phyloP scores from a whole-genome alignment of 2,797 vertebrate species.

The Bradypodion pumilum region DNA sequence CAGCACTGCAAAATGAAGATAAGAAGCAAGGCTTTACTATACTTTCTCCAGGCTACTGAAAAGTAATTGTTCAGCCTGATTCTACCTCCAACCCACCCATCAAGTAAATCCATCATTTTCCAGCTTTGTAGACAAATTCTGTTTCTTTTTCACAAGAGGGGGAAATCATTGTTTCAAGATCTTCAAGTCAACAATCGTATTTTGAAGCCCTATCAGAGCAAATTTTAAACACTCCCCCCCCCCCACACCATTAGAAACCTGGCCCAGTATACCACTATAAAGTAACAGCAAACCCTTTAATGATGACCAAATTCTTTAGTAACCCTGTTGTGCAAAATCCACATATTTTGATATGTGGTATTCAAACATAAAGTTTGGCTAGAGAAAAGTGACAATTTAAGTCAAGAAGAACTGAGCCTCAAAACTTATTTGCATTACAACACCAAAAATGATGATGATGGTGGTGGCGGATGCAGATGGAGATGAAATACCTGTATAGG shows the following conservation, averaged over 20 bases:
- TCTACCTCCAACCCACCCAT: not conserved
- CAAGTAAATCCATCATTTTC: not conserved
- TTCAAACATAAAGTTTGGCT: slow-evolving; percentile 12
- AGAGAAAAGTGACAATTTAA: not conserved
- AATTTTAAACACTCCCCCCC: not conserved
- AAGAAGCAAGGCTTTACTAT: not conserved
- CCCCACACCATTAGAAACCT: not conserved
- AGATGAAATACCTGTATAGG: not conserved
- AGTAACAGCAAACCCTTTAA: not conserved
- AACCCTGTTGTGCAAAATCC: not conserved
- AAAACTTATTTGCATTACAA: not conserved
- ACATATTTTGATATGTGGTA: not conserved
- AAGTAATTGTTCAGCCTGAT: not conserved
- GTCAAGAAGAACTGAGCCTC: not conserved
- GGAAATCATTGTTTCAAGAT: not conserved
- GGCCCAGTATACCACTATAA: not conserved
- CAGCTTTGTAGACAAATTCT: not conserved
- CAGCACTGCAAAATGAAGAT: not conserved
- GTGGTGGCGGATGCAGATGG: not conserved
- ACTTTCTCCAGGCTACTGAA: not conserved
- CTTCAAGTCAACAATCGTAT: not conserved
- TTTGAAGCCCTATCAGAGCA: not conserved
- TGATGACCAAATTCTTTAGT: not conserved
- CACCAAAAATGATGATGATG: not conserved
- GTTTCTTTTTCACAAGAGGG: not conserved